Conservation (phyloP, 30 jellyfish, hydroid and myxozoan species). For the Chironex yamaguchii region DNA sequence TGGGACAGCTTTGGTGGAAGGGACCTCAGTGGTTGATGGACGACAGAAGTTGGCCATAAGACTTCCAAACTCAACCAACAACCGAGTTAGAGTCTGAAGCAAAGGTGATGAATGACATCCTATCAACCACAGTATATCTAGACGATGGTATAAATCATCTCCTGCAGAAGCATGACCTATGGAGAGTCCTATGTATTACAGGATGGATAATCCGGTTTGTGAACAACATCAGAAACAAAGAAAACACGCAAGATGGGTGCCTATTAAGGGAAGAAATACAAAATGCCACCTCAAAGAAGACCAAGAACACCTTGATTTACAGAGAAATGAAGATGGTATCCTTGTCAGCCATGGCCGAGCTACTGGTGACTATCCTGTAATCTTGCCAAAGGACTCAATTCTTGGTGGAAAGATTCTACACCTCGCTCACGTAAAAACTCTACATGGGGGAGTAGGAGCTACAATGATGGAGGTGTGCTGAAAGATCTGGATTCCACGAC, state of each 20-base stretch:
- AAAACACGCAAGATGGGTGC: conserved; percentile 19
- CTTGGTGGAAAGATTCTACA: conserved; percentile 44
- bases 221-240: conserved; percentile 15
- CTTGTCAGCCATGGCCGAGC: conserved; percentile 29
- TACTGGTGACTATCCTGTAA: conserved; percentile 64
- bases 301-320: conserved; percentile 11
- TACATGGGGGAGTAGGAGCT: conserved; percentile 72
- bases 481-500: conserved; percentile 61
- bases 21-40: conserved; percentile 60
- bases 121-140: conserved; percentile 2
- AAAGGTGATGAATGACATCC: conserved; percentile 50
- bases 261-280: conserved; percentile 52
- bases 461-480: conserved; percentile 52
- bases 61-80: conserved; percentile 6
- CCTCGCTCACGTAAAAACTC: conserved; percentile 23
- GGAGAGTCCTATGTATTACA: conserved; percentile 16
- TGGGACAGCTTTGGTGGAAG: conserved; percentile 22
- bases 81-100: conserved; percentile 48
- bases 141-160: not conserved
- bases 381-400: conserved; percentile 29
- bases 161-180: not conserved
- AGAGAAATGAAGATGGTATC: conserved; percentile 28
- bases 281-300: conserved; percentile 15
- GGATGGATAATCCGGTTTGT: conserved; percentile 59
- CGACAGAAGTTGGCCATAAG: conserved; percentile 49